These are phyloP conservation scores for Daubentonia madagascariensis DNA, from an alignment of 2,113 vertebrate species.

Conservation along the genomic window DNA sequence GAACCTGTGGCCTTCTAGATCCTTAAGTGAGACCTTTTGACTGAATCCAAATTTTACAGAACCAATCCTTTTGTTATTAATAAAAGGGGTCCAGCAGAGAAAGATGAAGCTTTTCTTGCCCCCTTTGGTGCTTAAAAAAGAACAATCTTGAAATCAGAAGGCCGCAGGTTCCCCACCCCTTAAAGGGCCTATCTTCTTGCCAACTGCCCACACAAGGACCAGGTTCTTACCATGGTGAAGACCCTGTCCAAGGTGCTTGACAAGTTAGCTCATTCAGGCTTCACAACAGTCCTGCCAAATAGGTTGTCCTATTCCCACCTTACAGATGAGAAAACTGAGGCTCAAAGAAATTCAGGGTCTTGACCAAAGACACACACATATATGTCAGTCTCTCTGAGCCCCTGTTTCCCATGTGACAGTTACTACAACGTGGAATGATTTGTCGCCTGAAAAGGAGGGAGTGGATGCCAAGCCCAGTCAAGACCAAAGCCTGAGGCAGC, in stretches of 20 bases:
- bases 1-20: too few relatives aligned
- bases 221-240: neutral
- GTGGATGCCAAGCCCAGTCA: neutral
- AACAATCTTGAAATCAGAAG: too few relatives aligned
- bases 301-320: neutral
- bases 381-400: neutral
- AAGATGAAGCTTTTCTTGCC: too few relatives aligned
- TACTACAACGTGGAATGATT: rapidly evolving
- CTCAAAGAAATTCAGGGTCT: neutral
- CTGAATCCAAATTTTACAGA: too few relatives aligned
- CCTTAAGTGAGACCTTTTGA: too few relatives aligned
- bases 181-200: too few relatives aligned
- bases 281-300: neutral
- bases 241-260: rapidly evolving
- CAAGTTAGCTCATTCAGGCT: too few relatives aligned
- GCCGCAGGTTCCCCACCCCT: too few relatives aligned
- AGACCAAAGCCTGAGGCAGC: too few relatives aligned
- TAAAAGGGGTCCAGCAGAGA: too few relatives aligned
- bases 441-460: neutral
- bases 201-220: neutral
- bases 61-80: too few relatives aligned
- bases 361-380: neutral
- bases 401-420: neutral
- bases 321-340: neutral
- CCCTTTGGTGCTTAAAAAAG: too few relatives aligned